Base-by-base conservation (phyloP, 1,140 invertebrate species). In the Araneus ventricosus region DNA sequence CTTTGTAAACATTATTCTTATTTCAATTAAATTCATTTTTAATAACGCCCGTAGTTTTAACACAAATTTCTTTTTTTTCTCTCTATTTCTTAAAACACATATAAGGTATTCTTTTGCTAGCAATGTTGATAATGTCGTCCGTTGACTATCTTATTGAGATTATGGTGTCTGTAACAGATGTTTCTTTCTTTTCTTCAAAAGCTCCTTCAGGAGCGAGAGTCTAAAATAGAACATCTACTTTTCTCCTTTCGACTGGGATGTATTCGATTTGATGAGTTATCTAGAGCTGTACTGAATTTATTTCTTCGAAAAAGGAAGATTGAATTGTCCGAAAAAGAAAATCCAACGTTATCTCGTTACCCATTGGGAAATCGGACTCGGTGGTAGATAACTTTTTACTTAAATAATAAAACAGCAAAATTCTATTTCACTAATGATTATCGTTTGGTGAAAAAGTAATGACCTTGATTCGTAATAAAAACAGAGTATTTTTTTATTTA, bases 121-220 rank as follows among this genome's bases (percentile, higher is more conserved):
- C 10, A 52, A n/a, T n/a, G 59, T n/a, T 22, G 22, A n/a, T 63
- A 63, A 8, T 63, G 34, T 79, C 17, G 27, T 4, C 34, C 24
- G 30, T 22, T 80, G 75, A 82, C 39, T 82, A 45, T 45, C 41
- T 45, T 82, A 82, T 82, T 82, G 79, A 82, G 37, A 82, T 82
- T 82, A 45, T 82, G 24, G 80, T 41, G 39, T 52, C n/a, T 82
- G 39, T 52, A 30, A 39, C 80, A 82, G 41, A 82, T 82, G 80
- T 24, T 27, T 67, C 63, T n/a, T 67, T 67, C 5, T 61, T 67
- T 27, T 67, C 63, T 7, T n/a, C 7, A 14, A n/a, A 67, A 67
- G 27, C 37, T 39, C 27, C n/a, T 67, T 30, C 45, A 52, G n/a
- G 0, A 67, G 27, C n/a, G 27, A 67, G n/a, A 3, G 4, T 8